Base-by-base conservation (phyloP, 2,888 invertebrate species). In the Ophion obscuratus region DNA sequence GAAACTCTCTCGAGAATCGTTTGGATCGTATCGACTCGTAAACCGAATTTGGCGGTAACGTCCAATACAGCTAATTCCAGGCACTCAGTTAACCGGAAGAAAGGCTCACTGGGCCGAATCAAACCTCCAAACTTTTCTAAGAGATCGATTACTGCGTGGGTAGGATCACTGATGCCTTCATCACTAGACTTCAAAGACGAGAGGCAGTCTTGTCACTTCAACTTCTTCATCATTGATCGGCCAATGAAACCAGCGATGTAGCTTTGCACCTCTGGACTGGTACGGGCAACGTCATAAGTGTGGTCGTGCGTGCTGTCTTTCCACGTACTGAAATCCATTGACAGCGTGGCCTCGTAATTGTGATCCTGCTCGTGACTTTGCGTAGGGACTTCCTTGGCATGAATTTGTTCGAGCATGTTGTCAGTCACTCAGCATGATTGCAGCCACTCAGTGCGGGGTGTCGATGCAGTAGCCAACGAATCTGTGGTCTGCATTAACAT, bases 401-500 rank as follows among this genome's bases (percentile, higher is more conserved):
- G 57, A 17, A 31, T 57, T 31, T n/a, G 31, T 71, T 24, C 57
- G 14, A 71, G 27, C 17, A 71, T 53, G 20, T 71, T n/a, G 71
- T 71, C 71, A 11, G 59, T 71, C n/a, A n/a, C n/a, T n/a, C n/a
- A n/a, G n/a, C n/a, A n/a, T 0, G 10, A 11, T 71, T 71, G 27
- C 9, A 71, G 7, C 57, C 57, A 71, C n/a, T 57, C 57, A 3
- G 27, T 6, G 57, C 71, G 71, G 31, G 71, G n/a, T 31, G 27
- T n/a, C n/a, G 7, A n/a, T n/a, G 57, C 27, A 59, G 71, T 57
- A 59, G 57, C 31, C 71, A 71, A 57, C 9, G 71, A 71, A 27
- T 71, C 71, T 9, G 57, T 0, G 10, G 71, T 71, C 31, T 71
- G 57, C 71, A 71, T 71, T n/a, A 71, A 71, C 14, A 57, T 31